phyloP scores from a whole-genome alignment of 2,113 vertebrate genomes.

The Cavia aperea region DNA sequence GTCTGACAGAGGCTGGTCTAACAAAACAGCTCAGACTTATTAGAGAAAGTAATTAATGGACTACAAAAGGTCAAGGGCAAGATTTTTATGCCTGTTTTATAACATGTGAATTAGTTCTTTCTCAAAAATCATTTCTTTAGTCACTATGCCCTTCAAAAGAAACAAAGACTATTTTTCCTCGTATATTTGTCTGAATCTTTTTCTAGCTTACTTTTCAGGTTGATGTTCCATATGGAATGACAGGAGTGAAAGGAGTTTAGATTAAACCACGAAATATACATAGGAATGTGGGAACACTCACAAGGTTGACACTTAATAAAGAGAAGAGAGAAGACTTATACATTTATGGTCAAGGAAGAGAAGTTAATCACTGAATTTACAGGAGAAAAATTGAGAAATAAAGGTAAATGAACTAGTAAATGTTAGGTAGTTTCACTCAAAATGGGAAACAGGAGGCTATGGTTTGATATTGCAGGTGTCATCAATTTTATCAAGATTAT shows the following conservation, averaged over 20 bases:
- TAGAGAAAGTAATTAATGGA: slow-evolving; percentile 12
- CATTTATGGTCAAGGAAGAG: not conserved
- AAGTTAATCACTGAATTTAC: not conserved
- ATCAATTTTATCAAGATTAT: not conserved
- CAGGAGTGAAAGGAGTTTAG: not conserved
- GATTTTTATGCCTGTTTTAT: not conserved
- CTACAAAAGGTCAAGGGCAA: not conserved
- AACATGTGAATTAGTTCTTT: not conserved
- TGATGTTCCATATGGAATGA: not conserved
- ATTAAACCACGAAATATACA: not conserved
- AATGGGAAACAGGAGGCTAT: not conserved
- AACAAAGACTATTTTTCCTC: not conserved
- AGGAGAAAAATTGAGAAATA: not conserved
- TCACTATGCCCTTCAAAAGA: not conserved
- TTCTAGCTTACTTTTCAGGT: not conserved
- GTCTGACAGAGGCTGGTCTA: slow-evolving; percentile 15
- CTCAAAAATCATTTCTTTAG: not conserved
- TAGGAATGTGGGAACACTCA: not conserved
- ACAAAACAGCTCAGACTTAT: not conserved
- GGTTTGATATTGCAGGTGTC: not conserved
- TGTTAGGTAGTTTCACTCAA: not conserved
- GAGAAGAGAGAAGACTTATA: not conserved
- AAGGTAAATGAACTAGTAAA: not conserved
- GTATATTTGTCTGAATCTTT: not conserved
- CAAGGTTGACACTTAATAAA: not conserved